phyloP scores from a whole-genome alignment of 2,797 vertebrate genomes.

The Lepus oiostolus region DNA sequence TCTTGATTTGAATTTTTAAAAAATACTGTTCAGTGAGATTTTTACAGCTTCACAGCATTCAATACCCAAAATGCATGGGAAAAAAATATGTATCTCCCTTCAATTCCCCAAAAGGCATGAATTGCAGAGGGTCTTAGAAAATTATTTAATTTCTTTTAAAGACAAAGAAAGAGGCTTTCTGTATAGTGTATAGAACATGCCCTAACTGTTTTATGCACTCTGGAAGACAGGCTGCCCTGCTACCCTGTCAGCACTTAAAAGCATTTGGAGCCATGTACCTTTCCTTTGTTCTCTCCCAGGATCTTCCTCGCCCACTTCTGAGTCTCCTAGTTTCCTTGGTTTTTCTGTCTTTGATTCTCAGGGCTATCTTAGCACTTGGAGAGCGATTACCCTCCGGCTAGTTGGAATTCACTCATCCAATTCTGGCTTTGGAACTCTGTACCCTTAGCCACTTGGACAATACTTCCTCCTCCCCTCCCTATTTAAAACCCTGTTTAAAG shows the following conservation, averaged over 20 bases:
- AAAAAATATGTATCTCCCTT: neutral
- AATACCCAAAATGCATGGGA: neutral
- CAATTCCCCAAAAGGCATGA: neutral
- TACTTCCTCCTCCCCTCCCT: neutral
- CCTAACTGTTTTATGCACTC: neutral
- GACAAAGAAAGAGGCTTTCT: neutral
- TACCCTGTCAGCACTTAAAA: neutral
- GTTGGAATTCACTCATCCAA: neutral
- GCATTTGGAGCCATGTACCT: neutral
- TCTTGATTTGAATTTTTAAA: slow-evolving; percentile 15
- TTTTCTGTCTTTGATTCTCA: neutral
- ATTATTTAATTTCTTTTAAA: slow-evolving; percentile 45
- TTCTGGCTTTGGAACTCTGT: neutral
- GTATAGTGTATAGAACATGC: neutral
- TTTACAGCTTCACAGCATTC: neutral
- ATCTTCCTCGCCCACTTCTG: neutral
- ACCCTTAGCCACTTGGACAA: neutral
- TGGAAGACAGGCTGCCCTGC: neutral
- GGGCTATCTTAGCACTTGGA: neutral
- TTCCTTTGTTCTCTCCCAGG: neutral
- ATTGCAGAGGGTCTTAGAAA: neutral
- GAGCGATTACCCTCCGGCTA: neutral
- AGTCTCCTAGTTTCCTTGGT: neutral
- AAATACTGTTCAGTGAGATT: neutral
- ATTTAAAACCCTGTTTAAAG: neutral